Conservation (phyloP, 2,888 invertebrate species). For the Eupithecia abbreviata region DNA sequence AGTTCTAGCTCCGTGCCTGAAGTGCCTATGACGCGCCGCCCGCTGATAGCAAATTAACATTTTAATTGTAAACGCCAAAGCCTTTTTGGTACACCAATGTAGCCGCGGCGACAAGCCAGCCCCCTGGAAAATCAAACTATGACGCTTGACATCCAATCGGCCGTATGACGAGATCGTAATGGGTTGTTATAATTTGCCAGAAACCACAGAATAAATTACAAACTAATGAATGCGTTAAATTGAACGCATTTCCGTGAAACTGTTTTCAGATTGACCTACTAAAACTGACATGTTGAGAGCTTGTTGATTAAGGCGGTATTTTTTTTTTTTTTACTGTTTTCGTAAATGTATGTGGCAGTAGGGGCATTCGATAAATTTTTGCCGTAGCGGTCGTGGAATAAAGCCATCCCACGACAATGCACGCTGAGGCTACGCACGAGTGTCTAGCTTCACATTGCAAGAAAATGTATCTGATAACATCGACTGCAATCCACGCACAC, state of each 20-base stretch:
- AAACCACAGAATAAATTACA: slow-evolving; percentile 37
- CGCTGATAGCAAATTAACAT: slow-evolving; percentile 65
- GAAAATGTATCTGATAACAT: no score
- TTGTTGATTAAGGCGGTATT: background rate
- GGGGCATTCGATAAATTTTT: background rate
- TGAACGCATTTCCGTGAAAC: slow-evolving; percentile 50
- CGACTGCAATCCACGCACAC: no score
- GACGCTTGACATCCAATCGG: slow-evolving; percentile 71
- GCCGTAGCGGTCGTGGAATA: no score
- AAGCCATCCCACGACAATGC: no score
- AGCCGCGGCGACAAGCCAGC: slow-evolving; percentile 47
- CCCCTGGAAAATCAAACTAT: slow-evolving; percentile 65
- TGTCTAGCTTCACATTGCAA: no score
- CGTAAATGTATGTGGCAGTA: no score
- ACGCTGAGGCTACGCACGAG: no score
- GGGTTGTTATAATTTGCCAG: slow-evolving; percentile 74
- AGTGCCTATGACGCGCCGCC: slow-evolving; percentile 44
- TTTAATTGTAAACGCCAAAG: slow-evolving; percentile 68
- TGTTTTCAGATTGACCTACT: slow-evolving; percentile 20
- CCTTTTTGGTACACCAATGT: slow-evolving; percentile 56
- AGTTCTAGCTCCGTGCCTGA: slow-evolving; percentile 20
- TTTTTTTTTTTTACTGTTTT: background rate
- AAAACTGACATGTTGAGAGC: slow-evolving; percentile 16
- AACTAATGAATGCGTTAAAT: slow-evolving; percentile 59
- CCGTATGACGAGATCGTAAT: slow-evolving; percentile 73